Evolutionary conservation across 2,888 invertebrate genomes (phyloP), one percentile per base, ranked within the genome.

Genomic region (Drosophila fulvimacula): DNA sequence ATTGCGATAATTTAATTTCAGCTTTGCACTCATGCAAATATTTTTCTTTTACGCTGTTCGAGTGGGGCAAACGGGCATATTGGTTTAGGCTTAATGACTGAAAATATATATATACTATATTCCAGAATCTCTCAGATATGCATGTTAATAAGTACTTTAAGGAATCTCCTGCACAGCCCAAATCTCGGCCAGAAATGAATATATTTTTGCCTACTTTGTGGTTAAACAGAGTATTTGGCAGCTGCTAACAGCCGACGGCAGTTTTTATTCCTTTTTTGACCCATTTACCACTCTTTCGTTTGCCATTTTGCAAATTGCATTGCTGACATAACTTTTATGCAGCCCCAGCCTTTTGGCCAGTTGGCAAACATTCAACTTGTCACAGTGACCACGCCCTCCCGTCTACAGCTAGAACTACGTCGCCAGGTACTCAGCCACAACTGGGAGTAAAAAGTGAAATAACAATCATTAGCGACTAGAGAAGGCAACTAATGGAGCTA

Each of bases 261-360:
- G 27, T 17, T 24, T 57, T 73, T 51, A 38, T 32, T 27, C 38
- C 53, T 59, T 70, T 69, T 56, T 52, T 69, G 52, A 39, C 42
- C 53, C 32, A 21, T 39, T 53, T 53, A n/a, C 27, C 10, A 30
- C 24, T 15, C 44, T 7, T 9, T 32, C 46, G 17, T 6, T 48
- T 17, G 21, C 4, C 32, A 42, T 57, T 39, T 41, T 10, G 41
- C 58, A 72, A 82, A 65, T 75, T 75, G 79, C 72, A 67, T 69
- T 81, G 57, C 76, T 61, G 69, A 73, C 81, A 83, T 79, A 83
- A 78, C 81, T 82, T 73, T 63, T 57, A 78, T 64, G 69, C 78
- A 61, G 77, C 68, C 48, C 30, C 24, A 55, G 32, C 38, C 65
- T 44, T 69, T 78, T 75, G 61, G 73, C 69, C 68, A 76, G 56